Conservation (phyloP, 2,797 vertebrate species). For the Acropternis orthonyx region DNA sequence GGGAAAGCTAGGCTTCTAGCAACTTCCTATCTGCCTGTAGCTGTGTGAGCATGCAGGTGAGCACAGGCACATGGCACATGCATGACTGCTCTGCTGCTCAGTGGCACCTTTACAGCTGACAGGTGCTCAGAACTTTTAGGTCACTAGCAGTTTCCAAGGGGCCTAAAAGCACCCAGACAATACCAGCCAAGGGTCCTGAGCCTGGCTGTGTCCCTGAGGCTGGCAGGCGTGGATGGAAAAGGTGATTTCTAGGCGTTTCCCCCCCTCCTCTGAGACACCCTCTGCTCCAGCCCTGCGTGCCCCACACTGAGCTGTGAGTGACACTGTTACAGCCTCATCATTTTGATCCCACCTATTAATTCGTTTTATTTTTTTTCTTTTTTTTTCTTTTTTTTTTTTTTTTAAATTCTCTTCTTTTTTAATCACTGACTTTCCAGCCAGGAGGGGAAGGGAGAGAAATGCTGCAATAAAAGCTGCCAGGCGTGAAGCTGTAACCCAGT, state of each 20-base stretch:
- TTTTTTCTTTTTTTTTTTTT: too few relatives aligned
- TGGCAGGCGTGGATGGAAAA: background rate
- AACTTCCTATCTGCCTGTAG: background rate
- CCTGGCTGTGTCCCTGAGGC: background rate
- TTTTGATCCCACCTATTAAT: background rate
- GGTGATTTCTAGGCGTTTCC: background rate
- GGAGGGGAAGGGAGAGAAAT: slow-evolving; percentile 14
- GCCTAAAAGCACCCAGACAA: background rate
- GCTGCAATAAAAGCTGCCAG: slow-evolving; percentile 28
- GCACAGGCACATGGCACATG: rapidly evolving
- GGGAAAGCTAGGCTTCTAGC: background rate
- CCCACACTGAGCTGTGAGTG: rapidly evolving
- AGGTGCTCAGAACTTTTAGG: background rate
- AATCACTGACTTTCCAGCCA: slow-evolving; percentile 35
- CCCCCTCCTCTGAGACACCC: background rate
- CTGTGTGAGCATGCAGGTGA: background rate
- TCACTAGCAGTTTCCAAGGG: background rate
- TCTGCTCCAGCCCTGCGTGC: background rate
- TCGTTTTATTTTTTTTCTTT: background rate
- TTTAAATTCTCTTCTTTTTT: background rate
- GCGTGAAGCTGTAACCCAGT: slow-evolving; percentile 45
- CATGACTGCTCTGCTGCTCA: background rate
- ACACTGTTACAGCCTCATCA: background rate
- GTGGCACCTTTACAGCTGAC: background rate
- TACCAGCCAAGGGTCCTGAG: background rate